Percentiles rank a stretch among this genome's conserved stretches.
phyloP scores from a whole-genome alignment of 1,140 invertebrate species.

The Orius laevigatus region DNA sequence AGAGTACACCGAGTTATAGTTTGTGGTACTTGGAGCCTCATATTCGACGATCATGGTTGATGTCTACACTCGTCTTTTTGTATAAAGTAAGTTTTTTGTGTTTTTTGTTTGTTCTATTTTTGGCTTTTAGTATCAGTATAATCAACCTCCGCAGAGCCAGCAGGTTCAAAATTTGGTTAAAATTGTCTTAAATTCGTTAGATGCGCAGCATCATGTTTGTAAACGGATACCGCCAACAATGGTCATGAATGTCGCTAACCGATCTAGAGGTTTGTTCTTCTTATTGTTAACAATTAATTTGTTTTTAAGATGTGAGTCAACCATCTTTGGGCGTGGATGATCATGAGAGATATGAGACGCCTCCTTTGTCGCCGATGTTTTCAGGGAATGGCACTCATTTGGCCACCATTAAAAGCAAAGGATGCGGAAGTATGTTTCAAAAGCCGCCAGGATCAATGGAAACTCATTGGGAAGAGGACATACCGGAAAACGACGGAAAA shows the following conservation, averaged over 20 bases:
- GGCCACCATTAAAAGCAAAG: constrained; percentile 27
- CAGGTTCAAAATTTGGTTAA: constrained; percentile 68
- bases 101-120: constrained; percentile 2
- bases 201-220: constrained; percentile 78
- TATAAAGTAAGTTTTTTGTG: constrained; percentile 61
- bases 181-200: constrained; percentile 86
- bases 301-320: constrained; percentile 47
- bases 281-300: background rate
- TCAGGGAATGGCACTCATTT: constrained; percentile 25
- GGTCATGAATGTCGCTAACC: constrained; percentile 42
- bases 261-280: constrained; percentile 44
- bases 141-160: constrained; percentile 55
- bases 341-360: constrained; percentile 28
- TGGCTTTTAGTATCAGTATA: constrained; percentile 72
- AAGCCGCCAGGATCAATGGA: constrained; percentile 33
- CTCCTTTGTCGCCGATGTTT: constrained; percentile 32
- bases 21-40: constrained; percentile 76
- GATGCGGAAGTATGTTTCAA: constrained; percentile 28
- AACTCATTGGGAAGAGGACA: constrained; percentile 48
- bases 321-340: constrained; percentile 52
- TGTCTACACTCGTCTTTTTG: constrained; percentile 80
- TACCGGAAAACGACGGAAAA: constrained; percentile 26
- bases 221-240: constrained; percentile 60
- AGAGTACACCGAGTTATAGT: constrained; percentile 52
- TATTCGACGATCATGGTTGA: constrained; percentile 78